Percentiles rank a stretch among this genome's conserved stretches.
These are phyloP conservation scores for Amiota minor DNA, from an alignment of 2,888 invertebrate genomes.

Conservation along the genomic window DNA sequence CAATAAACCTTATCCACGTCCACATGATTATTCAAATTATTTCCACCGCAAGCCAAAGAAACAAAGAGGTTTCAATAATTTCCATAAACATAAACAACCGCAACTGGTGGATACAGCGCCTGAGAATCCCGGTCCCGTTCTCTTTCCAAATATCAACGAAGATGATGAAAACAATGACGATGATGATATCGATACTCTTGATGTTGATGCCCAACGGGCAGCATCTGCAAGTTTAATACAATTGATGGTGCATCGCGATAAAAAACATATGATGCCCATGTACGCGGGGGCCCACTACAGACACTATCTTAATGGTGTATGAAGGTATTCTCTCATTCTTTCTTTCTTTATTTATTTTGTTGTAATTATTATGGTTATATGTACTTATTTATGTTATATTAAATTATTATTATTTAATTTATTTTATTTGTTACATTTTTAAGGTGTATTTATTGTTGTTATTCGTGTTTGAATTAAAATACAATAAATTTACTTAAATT, in stretches of 20 bases:
- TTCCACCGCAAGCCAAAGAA: conserved; percentile 68
- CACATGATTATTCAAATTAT: conserved; percentile 65
- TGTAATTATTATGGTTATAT: conserved; percentile 46
- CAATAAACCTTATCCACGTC: conserved; percentile 50
- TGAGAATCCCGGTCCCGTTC: conserved; percentile 43
- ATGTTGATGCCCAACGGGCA: conserved; percentile 58
- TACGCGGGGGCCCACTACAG: conserved; percentile 61
- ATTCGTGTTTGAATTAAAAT: neutral
- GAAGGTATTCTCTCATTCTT: neutral
- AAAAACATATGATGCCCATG: conserved; percentile 69
- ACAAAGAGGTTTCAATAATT: conserved; percentile 38
- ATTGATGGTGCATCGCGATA: conserved; percentile 70
- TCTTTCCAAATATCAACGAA: neutral
- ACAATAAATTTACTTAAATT: conserved; percentile 6
- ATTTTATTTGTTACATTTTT: conserved; percentile 7
- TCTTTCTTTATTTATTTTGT: conserved; percentile 34
- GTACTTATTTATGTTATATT: conserved; percentile 38
- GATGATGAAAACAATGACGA: conserved; percentile 29
- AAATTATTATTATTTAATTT: conserved; percentile 24
- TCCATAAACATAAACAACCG: conserved; percentile 38
- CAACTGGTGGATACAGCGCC: conserved; percentile 51
- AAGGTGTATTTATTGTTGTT: conserved; percentile 4
- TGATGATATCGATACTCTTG: conserved; percentile 41
- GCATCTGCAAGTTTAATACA: conserved; percentile 70
- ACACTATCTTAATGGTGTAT: conserved; percentile 2